Evolutionary conservation across 2,113 vertebrate genomes (phyloP).

Genomic region (Ailurus styani): DNA sequence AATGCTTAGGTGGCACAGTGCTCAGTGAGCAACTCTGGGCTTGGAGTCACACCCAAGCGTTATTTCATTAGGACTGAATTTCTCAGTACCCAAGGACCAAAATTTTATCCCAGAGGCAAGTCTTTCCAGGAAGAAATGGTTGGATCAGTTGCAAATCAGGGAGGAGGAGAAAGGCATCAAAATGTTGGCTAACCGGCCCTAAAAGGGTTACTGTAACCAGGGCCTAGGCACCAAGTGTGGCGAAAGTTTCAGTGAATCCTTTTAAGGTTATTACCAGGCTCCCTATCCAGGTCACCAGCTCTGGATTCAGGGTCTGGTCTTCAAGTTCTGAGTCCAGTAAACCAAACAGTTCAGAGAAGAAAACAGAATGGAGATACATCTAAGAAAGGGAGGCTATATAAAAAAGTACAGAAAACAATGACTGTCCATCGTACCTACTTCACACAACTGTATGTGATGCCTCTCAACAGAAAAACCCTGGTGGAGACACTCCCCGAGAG

Average conservation of each 20-base stretch:
- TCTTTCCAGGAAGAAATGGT: slow-evolving; percentile 4
- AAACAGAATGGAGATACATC: not conserved
- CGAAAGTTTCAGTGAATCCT: slow-evolving; percentile 36
- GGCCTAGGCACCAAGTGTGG: slow-evolving; percentile 47
- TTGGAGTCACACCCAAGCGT: not conserved
- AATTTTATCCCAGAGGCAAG: slow-evolving; percentile 44
- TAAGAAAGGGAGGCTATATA: not conserved
- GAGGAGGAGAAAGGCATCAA: slow-evolving; percentile 35
- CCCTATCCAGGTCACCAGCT: not conserved
- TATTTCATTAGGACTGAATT: slow-evolving; percentile 14
- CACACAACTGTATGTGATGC: not conserved
- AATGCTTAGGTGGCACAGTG: slow-evolving; percentile 26
- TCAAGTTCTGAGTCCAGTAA: slow-evolving; percentile 35
- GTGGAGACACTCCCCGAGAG: not conserved
- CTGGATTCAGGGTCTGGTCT: slow-evolving; percentile 6
- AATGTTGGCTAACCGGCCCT: not conserved
- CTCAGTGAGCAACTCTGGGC: slow-evolving; percentile 28
- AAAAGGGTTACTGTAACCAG: slow-evolving; percentile 1
- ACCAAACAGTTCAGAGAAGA: slow-evolving; percentile 21
- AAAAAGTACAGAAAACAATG: slow-evolving; percentile 4
- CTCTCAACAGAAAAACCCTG: not conserved
- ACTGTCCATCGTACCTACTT: not conserved
- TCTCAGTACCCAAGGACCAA: slow-evolving; percentile 15
- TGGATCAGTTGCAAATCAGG: slow-evolving; percentile 27
- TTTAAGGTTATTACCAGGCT: slow-evolving; percentile 10